phyloP scores from a whole-genome alignment of 2,888 invertebrate genomes.

The Leptopilina myrica region DNA sequence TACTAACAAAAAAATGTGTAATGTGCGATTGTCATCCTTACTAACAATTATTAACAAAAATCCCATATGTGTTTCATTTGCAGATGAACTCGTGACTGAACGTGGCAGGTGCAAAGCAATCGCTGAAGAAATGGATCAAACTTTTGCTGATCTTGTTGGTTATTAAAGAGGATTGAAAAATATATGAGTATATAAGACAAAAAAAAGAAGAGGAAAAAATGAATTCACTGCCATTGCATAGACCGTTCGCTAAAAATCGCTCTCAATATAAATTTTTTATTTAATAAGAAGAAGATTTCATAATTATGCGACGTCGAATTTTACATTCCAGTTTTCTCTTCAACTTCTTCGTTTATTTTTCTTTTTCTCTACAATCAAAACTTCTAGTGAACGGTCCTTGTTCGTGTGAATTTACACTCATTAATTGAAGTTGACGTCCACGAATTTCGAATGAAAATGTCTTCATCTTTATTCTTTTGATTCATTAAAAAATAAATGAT shows the following conservation, averaged over 20 bases:
- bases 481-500: neutral
- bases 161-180: slow-evolving; percentile 79
- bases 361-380: no score
- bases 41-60: slow-evolving; percentile 41
- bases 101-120: slow-evolving; percentile 99
- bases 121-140: slow-evolving; percentile 98
- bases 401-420: slow-evolving; percentile 8
- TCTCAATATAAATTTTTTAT: slow-evolving; percentile 32
- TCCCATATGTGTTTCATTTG: slow-evolving; percentile 71
- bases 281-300: slow-evolving; percentile 34
- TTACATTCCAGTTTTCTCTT: neutral
- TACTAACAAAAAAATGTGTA: neutral
- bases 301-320: neutral
- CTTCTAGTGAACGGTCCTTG: slow-evolving; percentile 44
- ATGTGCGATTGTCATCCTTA: slow-evolving; percentile 23
- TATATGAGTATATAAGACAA: slow-evolving; percentile 45
- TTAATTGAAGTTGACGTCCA: slow-evolving; percentile 29
- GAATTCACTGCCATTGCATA: slow-evolving; percentile 60
- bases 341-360: neutral
- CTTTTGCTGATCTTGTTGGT: slow-evolving; percentile 96
- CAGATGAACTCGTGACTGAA: slow-evolving; percentile 92
- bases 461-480: neutral
- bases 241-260: slow-evolving; percentile 54
- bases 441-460: slow-evolving; percentile 9
- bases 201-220: neutral